These are phyloP conservation scores for Phortica magna DNA, from an alignment of 2,888 invertebrate genomes.

Conservation along the genomic window DNA sequence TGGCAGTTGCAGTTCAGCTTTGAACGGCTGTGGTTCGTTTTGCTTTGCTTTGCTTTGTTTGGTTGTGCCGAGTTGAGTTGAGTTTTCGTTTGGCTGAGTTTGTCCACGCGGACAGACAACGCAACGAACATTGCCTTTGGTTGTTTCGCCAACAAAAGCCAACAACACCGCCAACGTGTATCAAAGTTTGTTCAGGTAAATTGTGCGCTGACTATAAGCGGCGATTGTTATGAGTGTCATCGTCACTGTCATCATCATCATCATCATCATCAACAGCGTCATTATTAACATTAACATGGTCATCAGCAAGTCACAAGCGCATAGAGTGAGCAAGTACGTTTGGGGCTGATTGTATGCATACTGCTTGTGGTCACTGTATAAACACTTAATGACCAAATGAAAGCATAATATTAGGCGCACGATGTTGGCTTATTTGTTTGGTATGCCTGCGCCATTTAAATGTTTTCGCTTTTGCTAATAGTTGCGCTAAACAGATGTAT, in stretches of 20 bases:
- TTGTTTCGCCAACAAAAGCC: constrained; percentile 33
- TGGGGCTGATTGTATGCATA: constrained; percentile 46
- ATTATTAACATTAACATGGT: constrained; percentile 56
- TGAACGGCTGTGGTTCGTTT: constrained; percentile 51
- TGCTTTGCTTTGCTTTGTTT: constrained; percentile 64
- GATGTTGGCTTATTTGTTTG: too few relatives aligned
- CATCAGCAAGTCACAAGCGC: neutral
- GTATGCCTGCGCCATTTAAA: too few relatives aligned
- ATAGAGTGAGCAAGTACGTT: neutral
- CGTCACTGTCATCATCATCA: constrained; percentile 53
- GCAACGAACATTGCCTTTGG: constrained; percentile 58
- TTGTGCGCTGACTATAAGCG: constrained; percentile 52
- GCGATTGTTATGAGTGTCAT: constrained; percentile 68
- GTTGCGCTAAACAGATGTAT: too few relatives aligned
- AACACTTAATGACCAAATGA: constrained; percentile 68
- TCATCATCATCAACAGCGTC: constrained; percentile 12
- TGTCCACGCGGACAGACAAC: neutral
- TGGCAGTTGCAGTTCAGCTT: constrained; percentile 37
- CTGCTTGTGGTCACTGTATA: constrained; percentile 60
- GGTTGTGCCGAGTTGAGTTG: constrained; percentile 25
- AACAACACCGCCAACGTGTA: constrained; percentile 42
- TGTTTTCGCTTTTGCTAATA: too few relatives aligned
- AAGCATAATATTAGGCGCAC: constrained; percentile 64
- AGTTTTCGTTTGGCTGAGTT: constrained; percentile 1
- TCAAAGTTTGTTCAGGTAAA: constrained; percentile 72